phyloP scores from a whole-genome alignment of 2,797 vertebrate genomes.

The Carcharodon carcharias region DNA sequence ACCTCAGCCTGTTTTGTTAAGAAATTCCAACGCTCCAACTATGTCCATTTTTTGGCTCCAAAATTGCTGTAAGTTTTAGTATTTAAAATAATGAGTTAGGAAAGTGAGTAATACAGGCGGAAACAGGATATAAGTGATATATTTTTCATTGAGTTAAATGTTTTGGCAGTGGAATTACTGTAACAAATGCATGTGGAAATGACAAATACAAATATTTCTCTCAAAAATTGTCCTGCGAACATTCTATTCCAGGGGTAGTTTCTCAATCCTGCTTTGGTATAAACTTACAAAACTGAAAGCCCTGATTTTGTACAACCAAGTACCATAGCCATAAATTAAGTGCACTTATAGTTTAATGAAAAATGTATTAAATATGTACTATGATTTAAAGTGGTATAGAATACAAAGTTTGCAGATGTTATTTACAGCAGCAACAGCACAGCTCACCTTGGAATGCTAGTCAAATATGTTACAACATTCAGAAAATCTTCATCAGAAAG shows the following conservation, averaged over 20 bases:
- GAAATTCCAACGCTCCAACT: not conserved
- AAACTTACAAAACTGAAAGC: not conserved
- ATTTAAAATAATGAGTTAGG: not conserved
- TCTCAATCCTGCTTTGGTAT: not conserved
- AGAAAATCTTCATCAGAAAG: constrained; percentile 85
- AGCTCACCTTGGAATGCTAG: constrained; percentile 83
- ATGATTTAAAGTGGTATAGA: not conserved
- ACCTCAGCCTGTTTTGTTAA: not conserved
- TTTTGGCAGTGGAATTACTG: not conserved
- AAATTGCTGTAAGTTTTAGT: not conserved
- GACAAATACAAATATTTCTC: not conserved
- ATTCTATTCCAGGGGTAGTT: not conserved
- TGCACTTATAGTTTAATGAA: not conserved
- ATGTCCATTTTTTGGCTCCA: not conserved
- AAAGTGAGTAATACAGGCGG: not conserved
- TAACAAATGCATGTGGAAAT: not conserved
- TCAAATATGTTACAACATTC: constrained; percentile 86
- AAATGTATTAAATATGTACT: not conserved
- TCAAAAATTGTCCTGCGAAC: not conserved
- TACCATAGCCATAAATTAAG: not conserved
- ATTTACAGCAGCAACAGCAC: not conserved
- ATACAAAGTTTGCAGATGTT: no score
- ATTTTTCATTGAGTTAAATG: not conserved
- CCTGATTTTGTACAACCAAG: not conserved
- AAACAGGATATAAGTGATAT: not conserved